These are phyloP conservation scores for Aptenodytes patagonicus DNA, from an alignment of 2,113 vertebrate genomes.

Conservation along the genomic window DNA sequence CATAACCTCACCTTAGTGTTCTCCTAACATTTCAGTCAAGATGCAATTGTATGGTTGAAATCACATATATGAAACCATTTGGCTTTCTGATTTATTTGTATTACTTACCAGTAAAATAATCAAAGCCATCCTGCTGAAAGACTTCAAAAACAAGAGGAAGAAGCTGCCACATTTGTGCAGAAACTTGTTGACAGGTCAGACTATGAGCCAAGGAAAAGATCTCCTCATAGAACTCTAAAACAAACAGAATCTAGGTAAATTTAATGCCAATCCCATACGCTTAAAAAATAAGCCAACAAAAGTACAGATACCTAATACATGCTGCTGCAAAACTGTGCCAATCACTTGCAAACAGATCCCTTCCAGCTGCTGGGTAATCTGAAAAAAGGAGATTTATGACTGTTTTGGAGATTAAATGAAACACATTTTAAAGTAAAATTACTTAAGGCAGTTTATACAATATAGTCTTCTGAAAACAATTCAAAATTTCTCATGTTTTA, in stretches of 20 bases:
- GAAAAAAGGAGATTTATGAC: conserved; percentile 2
- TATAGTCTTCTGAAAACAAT: neutral
- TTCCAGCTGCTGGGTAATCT: conserved; percentile 98
- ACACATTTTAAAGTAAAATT: neutral
- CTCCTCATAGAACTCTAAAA: conserved; percentile 96
- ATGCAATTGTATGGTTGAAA: neutral
- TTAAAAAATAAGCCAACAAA: neutral
- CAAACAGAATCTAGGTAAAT: conserved; percentile 14
- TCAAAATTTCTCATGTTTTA: neutral
- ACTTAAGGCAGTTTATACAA: neutral
- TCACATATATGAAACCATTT: neutral
- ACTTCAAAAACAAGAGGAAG: conserved; percentile 96
- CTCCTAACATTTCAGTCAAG: neutral
- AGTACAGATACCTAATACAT: conserved; percentile 87
- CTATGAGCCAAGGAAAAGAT: conserved; percentile 98
- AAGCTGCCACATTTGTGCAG: conserved; percentile 98
- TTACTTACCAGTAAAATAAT: conserved; percentile 86
- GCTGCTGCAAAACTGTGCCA: conserved; percentile 96
- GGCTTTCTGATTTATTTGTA: neutral
- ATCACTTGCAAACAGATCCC: conserved; percentile 99
- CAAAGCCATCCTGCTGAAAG: conserved; percentile 98
- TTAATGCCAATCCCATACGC: neutral
- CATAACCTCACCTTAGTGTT: neutral
- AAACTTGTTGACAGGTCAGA: conserved; percentile 97
- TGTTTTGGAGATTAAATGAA: neutral